Evolutionary conservation across 1,140 invertebrate genomes (phyloP), one percentile per base, ranked within the genome.

Genomic region (Vollenhovia emeryi): DNA sequence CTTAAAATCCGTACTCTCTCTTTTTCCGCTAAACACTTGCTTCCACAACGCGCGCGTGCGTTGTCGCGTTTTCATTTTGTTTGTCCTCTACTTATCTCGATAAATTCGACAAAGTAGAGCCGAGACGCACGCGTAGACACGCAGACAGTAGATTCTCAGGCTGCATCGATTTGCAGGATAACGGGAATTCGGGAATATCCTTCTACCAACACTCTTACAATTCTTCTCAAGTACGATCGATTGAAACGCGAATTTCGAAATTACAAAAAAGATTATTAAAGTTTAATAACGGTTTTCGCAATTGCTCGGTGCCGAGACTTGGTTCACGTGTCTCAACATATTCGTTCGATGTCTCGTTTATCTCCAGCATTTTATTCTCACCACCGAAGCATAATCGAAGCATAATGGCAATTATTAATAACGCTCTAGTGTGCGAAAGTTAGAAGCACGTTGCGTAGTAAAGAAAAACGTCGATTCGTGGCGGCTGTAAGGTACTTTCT

Each of bases 391-490:
- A 13, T 78, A 11, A 57, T 87, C 76, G 27, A 78, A n/a, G n/a
- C n/a, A n/a, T n/a, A n/a, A n/a, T n/a, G n/a, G n/a, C n/a, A 36
- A 87, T 59, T 55, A 66, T 43, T 40, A 78, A 45, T 40, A 86
- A 87, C 50, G 40, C 50, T 21, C 45, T 40, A 27, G 9, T 73
- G 55, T 68, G 27, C 21, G 66, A 88, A 50, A 15, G n/a, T 82
- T 21, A 40, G 21, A 57, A 80, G n/a, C n/a, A 43, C 15, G 0
- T 64, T 73, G 40, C 75, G 30, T 59, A 68, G 43, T 73, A 40
- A 68, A 68, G n/a, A 45, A 45, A 85, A 85, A 85, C 45, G 57
- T 87, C 87, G 87, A 80, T 80, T 89, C 82, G 87, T 80, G 87
- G 30, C 68, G 82, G 18, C 11, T 9, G 76, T 24, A 21, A 69